Evolutionary conservation across 1,140 invertebrate species (phyloP).

Genomic region (Diplogasteroides magnus): DNA sequence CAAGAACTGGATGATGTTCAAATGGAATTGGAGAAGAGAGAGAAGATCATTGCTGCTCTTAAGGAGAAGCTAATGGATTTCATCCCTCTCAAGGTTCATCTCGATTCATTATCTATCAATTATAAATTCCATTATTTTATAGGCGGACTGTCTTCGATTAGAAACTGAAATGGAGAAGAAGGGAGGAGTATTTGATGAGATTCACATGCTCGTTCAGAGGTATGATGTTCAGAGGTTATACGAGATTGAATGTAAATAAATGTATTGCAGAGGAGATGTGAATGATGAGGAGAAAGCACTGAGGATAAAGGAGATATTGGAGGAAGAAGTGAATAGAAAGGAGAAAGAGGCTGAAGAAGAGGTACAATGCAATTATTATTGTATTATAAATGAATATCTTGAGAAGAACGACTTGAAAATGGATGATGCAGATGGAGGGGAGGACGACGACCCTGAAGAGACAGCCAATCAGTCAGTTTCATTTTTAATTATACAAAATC

Average conservation of each 20-base stretch:
- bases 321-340: constrained; percentile 5
- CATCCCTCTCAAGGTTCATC: not conserved
- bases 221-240: not conserved
- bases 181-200: not conserved
- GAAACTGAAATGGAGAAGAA: constrained; percentile 9
- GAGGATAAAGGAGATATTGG: not conserved
- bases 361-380: too few species aligned
- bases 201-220: too few species aligned
- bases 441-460: not conserved
- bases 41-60: not conserved
- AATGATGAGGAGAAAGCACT: not conserved
- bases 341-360: not conserved
- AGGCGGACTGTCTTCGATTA: not conserved
- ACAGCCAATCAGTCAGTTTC: not conserved
- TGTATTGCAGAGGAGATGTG: not conserved
- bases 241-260: not conserved
- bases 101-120: too few species aligned
- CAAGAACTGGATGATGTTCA: not conserved
- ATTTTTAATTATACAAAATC: too few species aligned
- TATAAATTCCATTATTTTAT: not conserved
- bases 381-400: too few species aligned
- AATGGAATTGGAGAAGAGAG: not conserved
- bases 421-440: not conserved
- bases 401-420: not conserved
- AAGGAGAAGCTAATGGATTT: not conserved